Conservation (phyloP, 2,797 vertebrate genomes). For the Periparus ater region DNA sequence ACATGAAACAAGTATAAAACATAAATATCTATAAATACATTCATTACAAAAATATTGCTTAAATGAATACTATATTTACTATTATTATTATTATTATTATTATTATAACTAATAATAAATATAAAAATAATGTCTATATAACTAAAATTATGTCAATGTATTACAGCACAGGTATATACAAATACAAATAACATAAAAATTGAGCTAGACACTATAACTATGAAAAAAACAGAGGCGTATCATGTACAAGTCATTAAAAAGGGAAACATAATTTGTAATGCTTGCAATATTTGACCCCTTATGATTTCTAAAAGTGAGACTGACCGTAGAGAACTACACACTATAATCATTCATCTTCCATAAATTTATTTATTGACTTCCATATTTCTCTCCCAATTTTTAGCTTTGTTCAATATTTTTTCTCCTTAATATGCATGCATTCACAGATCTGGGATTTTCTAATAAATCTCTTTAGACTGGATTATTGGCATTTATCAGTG, state of each 20-base stretch:
- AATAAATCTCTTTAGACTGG: neutral
- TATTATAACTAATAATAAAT: neutral
- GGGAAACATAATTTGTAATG: neutral
- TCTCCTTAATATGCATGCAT: neutral
- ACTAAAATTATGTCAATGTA: neutral
- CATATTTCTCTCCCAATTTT: neutral
- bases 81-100: neutral
- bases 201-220: neutral
- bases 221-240: neutral
- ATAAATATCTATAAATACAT: neutral
- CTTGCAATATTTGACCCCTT: neutral
- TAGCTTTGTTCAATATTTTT: neutral
- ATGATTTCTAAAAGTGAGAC: neutral
- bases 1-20: neutral
- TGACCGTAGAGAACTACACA: neutral
- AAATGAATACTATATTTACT: neutral
- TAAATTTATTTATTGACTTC: neutral
- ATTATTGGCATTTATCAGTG: neutral
- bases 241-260: neutral
- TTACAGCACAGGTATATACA: neutral
- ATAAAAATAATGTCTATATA: neutral
- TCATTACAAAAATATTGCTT: neutral
- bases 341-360: neutral
- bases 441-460: neutral
- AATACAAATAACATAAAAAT: neutral